Conservation (phyloP, 2,888 invertebrate species). For the Agonopterix heracliana region DNA sequence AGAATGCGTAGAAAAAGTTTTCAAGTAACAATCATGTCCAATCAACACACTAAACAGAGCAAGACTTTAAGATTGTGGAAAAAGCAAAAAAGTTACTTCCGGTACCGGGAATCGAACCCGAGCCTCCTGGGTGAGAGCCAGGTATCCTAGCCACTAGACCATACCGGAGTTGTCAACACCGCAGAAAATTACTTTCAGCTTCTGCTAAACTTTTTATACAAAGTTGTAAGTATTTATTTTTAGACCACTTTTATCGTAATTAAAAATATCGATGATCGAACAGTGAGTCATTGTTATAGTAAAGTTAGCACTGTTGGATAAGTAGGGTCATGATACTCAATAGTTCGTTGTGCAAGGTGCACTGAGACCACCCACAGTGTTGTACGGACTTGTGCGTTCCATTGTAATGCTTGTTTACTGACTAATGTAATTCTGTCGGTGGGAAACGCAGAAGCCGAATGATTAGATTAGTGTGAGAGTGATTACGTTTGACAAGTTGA, state of each 20-base stretch:
- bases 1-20: conserved; percentile 4
- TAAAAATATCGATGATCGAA: background rate
- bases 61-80: background rate
- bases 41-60: background rate
- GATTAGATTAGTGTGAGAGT: conserved; percentile 51
- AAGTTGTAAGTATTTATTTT: no score
- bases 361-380: conserved; percentile 20
- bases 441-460: conserved; percentile 45
- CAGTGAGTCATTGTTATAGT: conserved; percentile 7
- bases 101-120: conserved; percentile 77
- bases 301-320: conserved; percentile 30
- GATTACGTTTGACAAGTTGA: conserved; percentile 45
- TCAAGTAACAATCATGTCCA: background rate
- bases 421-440: conserved; percentile 19
- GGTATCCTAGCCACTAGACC: conserved; percentile 80
- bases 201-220: no score
- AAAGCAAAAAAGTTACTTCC: conserved; percentile 33
- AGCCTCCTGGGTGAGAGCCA: conserved; percentile 78
- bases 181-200: background rate
- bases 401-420: conserved; percentile 6
- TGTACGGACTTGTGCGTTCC: conserved; percentile 12
- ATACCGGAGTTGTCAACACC: conserved; percentile 56
- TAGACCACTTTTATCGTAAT: no score
- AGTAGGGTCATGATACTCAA: conserved; percentile 23
- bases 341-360: conserved; percentile 50